Conservation (phyloP, 2,797 vertebrate genomes). For the Simalia tracyae region DNA sequence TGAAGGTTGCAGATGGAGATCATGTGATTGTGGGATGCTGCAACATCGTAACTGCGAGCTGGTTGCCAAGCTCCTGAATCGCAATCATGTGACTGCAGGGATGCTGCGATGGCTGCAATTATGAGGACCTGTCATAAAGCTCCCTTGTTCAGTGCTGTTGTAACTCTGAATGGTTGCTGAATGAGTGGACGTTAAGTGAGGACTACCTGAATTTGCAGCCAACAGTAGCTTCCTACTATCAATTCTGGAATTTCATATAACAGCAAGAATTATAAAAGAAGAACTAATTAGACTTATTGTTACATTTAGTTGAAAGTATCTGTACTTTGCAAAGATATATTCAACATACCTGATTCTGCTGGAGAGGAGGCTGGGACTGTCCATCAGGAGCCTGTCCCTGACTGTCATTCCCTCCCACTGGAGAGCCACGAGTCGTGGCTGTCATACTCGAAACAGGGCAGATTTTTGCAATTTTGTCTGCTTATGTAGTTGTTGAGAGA, state of each 20-base stretch:
- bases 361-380: slow-evolving; percentile 97
- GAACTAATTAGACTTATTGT: not conserved
- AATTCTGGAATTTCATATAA: not conserved
- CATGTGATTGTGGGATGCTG: not conserved
- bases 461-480: slow-evolving; percentile 99
- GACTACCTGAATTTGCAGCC: not conserved
- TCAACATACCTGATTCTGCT: slow-evolving; percentile 94
- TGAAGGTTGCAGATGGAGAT: not conserved
- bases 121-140: not conserved
- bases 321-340: not conserved
- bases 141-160: not conserved
- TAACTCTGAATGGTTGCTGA: not conserved
- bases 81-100: not conserved
- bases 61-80: not conserved
- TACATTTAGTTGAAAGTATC: not conserved
- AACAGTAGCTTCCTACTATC: not conserved
- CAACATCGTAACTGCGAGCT: not conserved
- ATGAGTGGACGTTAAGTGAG: not conserved
- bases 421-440: slow-evolving; percentile 99
- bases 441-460: slow-evolving; percentile 99
- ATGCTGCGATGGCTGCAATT: not conserved
- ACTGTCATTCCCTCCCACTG: slow-evolving; percentile 99
- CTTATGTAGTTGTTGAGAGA: slow-evolving; percentile 94
- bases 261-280: not conserved
- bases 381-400: slow-evolving; percentile 99